These are phyloP conservation scores for Calosoma granatense DNA, from an alignment of 1,140 invertebrate species.

Conservation along the genomic window DNA sequence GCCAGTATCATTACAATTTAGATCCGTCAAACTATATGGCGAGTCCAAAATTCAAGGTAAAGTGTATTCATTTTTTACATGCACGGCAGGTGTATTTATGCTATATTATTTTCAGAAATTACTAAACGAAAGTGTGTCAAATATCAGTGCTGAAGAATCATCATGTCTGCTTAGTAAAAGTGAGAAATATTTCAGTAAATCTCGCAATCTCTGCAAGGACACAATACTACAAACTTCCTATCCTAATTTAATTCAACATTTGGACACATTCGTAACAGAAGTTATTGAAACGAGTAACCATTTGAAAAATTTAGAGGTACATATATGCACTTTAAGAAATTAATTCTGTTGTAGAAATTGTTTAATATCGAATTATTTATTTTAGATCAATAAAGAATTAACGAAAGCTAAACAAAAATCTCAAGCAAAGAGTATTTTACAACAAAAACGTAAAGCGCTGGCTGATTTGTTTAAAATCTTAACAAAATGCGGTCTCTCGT, in stretches of 20 bases:
- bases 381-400: conserved; percentile 45
- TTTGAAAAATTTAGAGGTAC: conserved; percentile 54
- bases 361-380: conserved; percentile 13
- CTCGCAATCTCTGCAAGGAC: conserved; percentile 51
- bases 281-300: conserved; percentile 52
- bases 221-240: conserved; percentile 45
- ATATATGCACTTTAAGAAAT: too few relatives aligned
- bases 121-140: not conserved
- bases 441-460: conserved; percentile 72
- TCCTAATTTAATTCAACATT: conserved; percentile 41
- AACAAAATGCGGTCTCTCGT: conserved; percentile 63
- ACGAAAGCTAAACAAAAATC: conserved; percentile 68
- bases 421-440: conserved; percentile 69
- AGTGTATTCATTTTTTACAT: too few relatives aligned
- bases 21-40: conserved; percentile 34
- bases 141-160: not conserved
- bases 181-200: conserved; percentile 42
- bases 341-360: conserved; percentile 21
- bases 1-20: conserved; percentile 40
- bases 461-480: conserved; percentile 76
- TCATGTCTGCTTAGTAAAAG: conserved; percentile 22
- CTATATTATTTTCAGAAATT: too few relatives aligned
- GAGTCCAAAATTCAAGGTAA: conserved; percentile 9
- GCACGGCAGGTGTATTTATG: too few relatives aligned
- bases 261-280: conserved; percentile 54